phyloP scores from a whole-genome alignment of 1,140 invertebrate genomes.

The Bradysia coprophila region DNA sequence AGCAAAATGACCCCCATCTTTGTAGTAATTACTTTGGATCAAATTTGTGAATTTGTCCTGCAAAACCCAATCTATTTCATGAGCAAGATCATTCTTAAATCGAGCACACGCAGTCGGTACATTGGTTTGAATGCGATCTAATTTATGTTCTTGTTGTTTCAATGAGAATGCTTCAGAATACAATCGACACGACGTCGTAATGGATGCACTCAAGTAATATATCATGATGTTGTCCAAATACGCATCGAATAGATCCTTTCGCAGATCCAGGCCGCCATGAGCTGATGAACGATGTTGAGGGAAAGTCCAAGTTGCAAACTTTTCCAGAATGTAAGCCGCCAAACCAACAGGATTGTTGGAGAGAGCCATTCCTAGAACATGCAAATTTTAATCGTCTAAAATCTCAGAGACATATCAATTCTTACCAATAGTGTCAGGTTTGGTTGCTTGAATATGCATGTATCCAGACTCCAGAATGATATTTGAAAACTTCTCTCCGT shows the following conservation, averaged over 20 bases:
- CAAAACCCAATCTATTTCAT: slow-evolving; percentile 35
- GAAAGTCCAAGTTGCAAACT: slow-evolving; percentile 64
- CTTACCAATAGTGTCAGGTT: slow-evolving; percentile 72
- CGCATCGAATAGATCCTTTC: slow-evolving; percentile 43
- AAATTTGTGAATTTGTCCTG: slow-evolving; percentile 39
- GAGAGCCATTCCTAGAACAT: slow-evolving; percentile 30
- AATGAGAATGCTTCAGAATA: slow-evolving; percentile 45
- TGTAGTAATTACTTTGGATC: slow-evolving; percentile 36
- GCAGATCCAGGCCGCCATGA: slow-evolving; percentile 49
- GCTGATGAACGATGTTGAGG: slow-evolving; percentile 26
- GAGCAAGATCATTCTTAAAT: slow-evolving; percentile 42
- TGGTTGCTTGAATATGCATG: slow-evolving; percentile 68
- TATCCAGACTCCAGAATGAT: slow-evolving; percentile 60
- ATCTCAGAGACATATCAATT: neutral
- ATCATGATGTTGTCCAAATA: slow-evolving; percentile 78
- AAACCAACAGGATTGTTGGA: slow-evolving; percentile 50
- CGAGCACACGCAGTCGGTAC: slow-evolving; percentile 46
- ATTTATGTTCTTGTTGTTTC: slow-evolving; percentile 18
- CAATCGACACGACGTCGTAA: slow-evolving; percentile 54
- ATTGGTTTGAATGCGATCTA: slow-evolving; percentile 35
- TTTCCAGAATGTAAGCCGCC: slow-evolving; percentile 71
- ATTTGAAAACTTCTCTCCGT: slow-evolving; percentile 24
- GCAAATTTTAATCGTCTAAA: neutral
- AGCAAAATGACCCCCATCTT: slow-evolving; percentile 68
- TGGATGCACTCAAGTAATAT: slow-evolving; percentile 62